Evolutionary conservation across 2,797 vertebrate genomes (phyloP).

Genomic region (Columba guinea): DNA sequence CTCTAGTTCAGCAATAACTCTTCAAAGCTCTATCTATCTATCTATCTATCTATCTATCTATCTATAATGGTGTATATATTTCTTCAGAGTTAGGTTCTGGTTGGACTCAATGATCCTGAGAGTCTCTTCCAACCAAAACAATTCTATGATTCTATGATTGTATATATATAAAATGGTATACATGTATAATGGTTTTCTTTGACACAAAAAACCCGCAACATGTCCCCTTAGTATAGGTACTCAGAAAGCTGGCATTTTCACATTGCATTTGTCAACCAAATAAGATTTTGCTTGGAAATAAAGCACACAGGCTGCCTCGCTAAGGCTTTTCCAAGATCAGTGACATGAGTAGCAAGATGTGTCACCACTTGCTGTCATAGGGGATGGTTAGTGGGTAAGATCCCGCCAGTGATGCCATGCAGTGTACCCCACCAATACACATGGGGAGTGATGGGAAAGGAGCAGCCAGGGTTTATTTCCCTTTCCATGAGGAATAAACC

Average conservation of each 20-base stretch:
- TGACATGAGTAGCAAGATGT: not conserved
- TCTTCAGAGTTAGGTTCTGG: too few relatives aligned
- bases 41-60: too few relatives aligned
- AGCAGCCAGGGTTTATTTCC: not conserved
- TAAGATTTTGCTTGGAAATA: not conserved
- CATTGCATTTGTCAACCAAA: not conserved
- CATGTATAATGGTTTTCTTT: not conserved
- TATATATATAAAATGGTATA: too few relatives aligned
- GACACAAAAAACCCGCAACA: not conserved
- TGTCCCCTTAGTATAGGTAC: not conserved
- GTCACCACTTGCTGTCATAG: not conserved
- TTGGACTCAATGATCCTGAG: too few relatives aligned
- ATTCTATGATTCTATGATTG: too few relatives aligned
- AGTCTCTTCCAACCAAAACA: too few relatives aligned
- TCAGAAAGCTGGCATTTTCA: not conserved
- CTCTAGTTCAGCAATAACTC: not conserved
- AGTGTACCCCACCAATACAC: not conserved
- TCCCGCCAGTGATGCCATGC: not conserved
- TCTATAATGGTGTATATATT: too few relatives aligned
- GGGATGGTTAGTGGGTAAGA: not conserved
- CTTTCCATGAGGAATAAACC: slow-evolving; percentile 18
- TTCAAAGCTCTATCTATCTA: not conserved
- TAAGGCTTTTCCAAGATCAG: not conserved
- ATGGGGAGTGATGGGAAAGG: not conserved
- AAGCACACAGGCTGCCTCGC: not conserved